Evolutionary conservation across 2,113 vertebrate species (phyloP).

Genomic region (Danionella cerebrum): DNA sequence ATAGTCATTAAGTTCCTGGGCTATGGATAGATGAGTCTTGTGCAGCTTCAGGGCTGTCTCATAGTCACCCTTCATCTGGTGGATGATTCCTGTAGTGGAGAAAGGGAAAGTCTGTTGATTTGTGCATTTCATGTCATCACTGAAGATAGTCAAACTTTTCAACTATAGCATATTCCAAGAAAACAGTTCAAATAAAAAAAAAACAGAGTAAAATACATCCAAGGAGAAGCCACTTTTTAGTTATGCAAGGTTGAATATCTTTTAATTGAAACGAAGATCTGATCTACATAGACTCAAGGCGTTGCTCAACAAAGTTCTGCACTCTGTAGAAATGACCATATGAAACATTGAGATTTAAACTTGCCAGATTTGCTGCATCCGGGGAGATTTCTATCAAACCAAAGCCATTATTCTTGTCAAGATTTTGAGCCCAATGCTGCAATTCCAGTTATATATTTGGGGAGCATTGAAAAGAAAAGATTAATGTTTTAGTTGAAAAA

Average conservation of each 20-base stretch:
- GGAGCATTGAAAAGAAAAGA: conserved; percentile 9
- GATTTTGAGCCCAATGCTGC: conserved; percentile 3
- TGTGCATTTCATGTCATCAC: conserved; percentile 55
- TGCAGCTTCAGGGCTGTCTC: conserved; percentile 83
- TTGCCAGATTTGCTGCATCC: neutral
- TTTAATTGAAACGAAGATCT: conserved; percentile 6
- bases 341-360: neutral
- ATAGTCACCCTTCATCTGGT: conserved; percentile 94
- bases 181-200: neutral
- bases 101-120: neutral
- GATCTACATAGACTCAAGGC: neutral
- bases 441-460: neutral
- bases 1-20: conserved; percentile 86
- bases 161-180: neutral
- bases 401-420: conserved; percentile 24
- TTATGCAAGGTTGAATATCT: too few relatives aligned
- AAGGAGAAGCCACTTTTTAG: neutral
- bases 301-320: conserved; percentile 1
- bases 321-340: neutral
- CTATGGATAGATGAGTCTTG: conserved; percentile 81
- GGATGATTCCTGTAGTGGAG: conserved; percentile 79
- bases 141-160: neutral
- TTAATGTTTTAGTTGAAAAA: conserved; percentile 44
- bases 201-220: neutral
- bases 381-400: conserved; percentile 5